Evolutionary conservation across 53 echinoderm and acorn worm species (phyloP), one percentile per base, ranked within the genome.

Genomic region (Henricia sp.): DNA sequence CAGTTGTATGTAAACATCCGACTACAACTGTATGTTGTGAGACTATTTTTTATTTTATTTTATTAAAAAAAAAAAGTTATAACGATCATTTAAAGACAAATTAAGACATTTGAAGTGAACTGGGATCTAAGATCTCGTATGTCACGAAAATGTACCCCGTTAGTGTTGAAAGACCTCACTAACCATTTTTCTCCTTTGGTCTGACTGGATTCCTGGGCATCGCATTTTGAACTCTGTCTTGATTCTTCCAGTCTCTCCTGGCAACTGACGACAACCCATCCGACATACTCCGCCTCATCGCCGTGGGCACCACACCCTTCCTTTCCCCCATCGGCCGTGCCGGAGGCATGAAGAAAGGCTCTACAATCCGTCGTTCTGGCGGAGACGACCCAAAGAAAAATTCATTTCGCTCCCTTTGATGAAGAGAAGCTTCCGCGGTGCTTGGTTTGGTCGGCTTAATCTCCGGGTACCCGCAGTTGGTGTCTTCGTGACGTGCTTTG

Each of bases 181-280:
- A 68, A 85, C 85, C 85, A 20, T 85, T 85, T 46, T 85, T 85
- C 64, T 85, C 85, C 40, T 51, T 72, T n/a, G 32, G 24, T 85
- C 74, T 72, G 5, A 50, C 24, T 11, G 38, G 23, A 4, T 83
- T 87, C 83, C 86, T 83, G 20, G 68, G 57, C 40, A 87, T 87
- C 52, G 52, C 62, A 33, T 91, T 91, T 77, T 91, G 91, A 10
- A 91, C 77, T 36, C 91, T 73, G 70, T 91, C 91, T 44, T 86
- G 91, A 54, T 91, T 91, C 48, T 91, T 91, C 43, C 83, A 53
- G 55, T 91, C 87, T 55, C 75, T 87, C 52, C 91, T 57, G 37
- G 51, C 85, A 12, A 0, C 78, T n/a, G n/a, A n/a, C 2, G 50
- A 8, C 1, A n/a, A 40, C 25, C 53, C 72, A 20, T 62, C 72